These are phyloP conservation scores for Nipponia nippon DNA, from an alignment of 2,113 vertebrate genomes.

Conservation along the genomic window DNA sequence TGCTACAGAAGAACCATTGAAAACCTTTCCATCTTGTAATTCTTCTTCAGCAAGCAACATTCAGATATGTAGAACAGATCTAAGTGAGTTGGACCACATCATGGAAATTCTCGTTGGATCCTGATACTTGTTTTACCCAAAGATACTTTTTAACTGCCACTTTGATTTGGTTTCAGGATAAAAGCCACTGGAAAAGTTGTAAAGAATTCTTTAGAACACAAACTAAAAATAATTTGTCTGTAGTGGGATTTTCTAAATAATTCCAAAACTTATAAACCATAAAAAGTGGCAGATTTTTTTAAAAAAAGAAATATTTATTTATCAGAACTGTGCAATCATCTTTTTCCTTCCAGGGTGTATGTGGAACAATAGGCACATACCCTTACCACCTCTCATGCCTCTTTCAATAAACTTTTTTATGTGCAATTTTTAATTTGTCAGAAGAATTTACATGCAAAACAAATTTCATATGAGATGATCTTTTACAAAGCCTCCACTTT, in stretches of 20 bases:
- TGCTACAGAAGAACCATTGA: conserved; percentile 73
- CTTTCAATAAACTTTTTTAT: conserved; percentile 66
- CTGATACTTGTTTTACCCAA: conserved; percentile 67
- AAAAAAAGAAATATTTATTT: conserved; percentile 58
- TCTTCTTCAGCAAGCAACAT: conserved; percentile 70
- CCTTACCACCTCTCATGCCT: conserved; percentile 49
- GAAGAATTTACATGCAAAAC: conserved; percentile 65
- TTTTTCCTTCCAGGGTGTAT: conserved; percentile 55
- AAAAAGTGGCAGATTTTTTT: conserved; percentile 33
- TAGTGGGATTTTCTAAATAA: conserved; percentile 29
- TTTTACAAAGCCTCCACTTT: conserved; percentile 66
- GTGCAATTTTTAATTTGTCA: conserved; percentile 73
- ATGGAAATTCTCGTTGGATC: conserved; percentile 88
- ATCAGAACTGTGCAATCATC: conserved; percentile 70
- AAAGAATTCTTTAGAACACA: conserved; percentile 26
- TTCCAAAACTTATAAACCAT: conserved; percentile 34
- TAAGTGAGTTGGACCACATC: conserved; percentile 87
- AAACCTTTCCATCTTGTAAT: conserved; percentile 72
- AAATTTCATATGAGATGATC: conserved; percentile 60
- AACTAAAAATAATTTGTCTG: neutral
- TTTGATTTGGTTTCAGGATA: conserved; percentile 53
- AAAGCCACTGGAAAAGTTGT: conserved; percentile 51
- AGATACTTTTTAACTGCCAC: conserved; percentile 60
- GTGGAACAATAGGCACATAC: conserved; percentile 31
- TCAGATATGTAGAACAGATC: conserved; percentile 80